Evolutionary conservation across 2,888 invertebrate species (phyloP).

Genomic region (Yponomeuta evonymella): DNA sequence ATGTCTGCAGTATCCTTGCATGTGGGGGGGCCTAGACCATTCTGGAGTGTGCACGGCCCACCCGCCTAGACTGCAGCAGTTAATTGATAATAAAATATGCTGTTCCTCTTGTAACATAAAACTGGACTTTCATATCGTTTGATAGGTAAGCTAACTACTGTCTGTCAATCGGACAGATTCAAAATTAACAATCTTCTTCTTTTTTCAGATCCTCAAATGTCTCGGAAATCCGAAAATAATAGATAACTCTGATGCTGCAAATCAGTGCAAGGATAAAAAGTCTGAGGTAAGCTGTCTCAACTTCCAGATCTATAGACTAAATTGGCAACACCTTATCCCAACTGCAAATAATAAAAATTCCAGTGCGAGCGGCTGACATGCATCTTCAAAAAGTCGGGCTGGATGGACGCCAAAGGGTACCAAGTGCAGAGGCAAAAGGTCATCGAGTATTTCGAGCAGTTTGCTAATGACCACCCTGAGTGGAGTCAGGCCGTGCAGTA

Average conservation of each 20-base stretch:
- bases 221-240: slow-evolving; percentile 34
- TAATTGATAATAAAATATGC: no score
- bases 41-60: no score
- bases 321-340: no score
- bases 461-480: slow-evolving; percentile 36
- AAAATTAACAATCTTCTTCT: background rate
- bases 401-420: slow-evolving; percentile 28
- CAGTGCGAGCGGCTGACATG: slow-evolving; percentile 52
- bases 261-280: slow-evolving; percentile 30
- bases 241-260: slow-evolving; percentile 21
- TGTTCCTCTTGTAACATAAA: no score
- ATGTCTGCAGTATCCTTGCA: no score
- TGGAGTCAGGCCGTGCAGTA: slow-evolving; percentile 43
- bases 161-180: no score
- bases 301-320: no score
- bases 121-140: no score
- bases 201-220: slow-evolving; percentile 37
- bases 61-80: no score
- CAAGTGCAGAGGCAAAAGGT: slow-evolving; percentile 41
- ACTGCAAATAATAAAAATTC: background rate
- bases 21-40: no score
- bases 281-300: slow-evolving; percentile 23
- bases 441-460: slow-evolving; percentile 36
- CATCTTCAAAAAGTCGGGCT: slow-evolving; percentile 42
- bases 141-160: no score